These are phyloP conservation scores for Callaeas wilsoni DNA, from an alignment of 2,113 vertebrate species.

Conservation along the genomic window DNA sequence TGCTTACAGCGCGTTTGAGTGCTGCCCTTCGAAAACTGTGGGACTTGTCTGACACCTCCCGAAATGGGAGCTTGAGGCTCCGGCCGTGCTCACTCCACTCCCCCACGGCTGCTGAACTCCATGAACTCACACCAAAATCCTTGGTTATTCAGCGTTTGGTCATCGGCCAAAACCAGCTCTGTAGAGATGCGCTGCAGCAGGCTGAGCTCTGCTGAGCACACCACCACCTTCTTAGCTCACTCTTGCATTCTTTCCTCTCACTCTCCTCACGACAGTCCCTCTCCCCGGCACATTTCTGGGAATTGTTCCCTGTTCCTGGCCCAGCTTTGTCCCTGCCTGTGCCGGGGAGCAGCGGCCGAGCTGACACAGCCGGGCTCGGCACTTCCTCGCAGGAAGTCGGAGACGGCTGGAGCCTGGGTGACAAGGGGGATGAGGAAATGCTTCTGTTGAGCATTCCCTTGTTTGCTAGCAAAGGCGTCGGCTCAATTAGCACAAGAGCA, in stretches of 20 bases:
- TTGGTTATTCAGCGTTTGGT: neutral
- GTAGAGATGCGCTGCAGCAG: neutral
- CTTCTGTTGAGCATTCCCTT: neutral
- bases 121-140: neutral
- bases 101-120: neutral
- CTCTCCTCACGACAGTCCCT: neutral
- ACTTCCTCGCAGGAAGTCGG: neutral
- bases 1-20: neutral
- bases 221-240: neutral
- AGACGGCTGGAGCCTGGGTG: neutral
- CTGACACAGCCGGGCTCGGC: neutral
- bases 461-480: neutral
- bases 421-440: neutral
- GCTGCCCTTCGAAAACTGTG: neutral
- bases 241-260: neutral
- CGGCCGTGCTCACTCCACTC: neutral
- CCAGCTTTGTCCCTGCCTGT: neutral
- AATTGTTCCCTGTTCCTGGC: neutral
- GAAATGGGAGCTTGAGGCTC: neutral
- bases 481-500: neutral
- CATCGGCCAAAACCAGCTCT: neutral
- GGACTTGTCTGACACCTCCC: neutral
- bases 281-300: neutral
- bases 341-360: neutral
- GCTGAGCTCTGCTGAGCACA: neutral